Conservation (phyloP, 2,888 invertebrate species). For the Lymantria monacha region DNA sequence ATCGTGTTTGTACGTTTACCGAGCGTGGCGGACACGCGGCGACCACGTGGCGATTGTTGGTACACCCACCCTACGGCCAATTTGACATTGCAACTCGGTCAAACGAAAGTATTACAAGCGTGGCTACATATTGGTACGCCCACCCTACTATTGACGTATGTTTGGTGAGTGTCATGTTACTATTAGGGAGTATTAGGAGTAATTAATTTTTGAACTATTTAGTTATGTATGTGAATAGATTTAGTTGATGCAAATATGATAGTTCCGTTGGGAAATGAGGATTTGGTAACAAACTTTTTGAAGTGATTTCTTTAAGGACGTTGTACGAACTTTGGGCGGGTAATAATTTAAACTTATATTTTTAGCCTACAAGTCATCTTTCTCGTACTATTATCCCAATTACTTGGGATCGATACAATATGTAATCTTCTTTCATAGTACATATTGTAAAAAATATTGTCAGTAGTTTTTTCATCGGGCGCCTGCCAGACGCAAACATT, state of each 20-base stretch:
- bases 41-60: constrained; percentile 16
- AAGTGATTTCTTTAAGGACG: too few relatives aligned
- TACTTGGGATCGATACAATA: too few relatives aligned
- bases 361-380: too few relatives aligned
- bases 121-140: neutral
- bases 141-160: constrained; percentile 12
- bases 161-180: constrained; percentile 35
- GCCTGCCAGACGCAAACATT: too few relatives aligned
- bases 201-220: constrained; percentile 19
- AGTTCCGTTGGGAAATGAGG: neutral
- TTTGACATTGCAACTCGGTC: constrained; percentile 16
- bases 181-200: constrained; percentile 10
- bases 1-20: constrained; percentile 33
- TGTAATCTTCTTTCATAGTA: too few relatives aligned
- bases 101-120: neutral
- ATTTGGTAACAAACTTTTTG: neutral
- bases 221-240: constrained; percentile 2
- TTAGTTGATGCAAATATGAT: constrained; percentile 4
- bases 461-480: too few relatives aligned
- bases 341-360: too few relatives aligned
- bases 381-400: too few relatives aligned
- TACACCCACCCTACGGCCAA: constrained; percentile 31
- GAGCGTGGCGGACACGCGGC: constrained; percentile 34
- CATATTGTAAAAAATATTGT: too few relatives aligned
- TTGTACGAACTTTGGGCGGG: too few relatives aligned